phyloP scores from a whole-genome alignment of 1,140 invertebrate species.

The Gonatopus flavifemur region DNA sequence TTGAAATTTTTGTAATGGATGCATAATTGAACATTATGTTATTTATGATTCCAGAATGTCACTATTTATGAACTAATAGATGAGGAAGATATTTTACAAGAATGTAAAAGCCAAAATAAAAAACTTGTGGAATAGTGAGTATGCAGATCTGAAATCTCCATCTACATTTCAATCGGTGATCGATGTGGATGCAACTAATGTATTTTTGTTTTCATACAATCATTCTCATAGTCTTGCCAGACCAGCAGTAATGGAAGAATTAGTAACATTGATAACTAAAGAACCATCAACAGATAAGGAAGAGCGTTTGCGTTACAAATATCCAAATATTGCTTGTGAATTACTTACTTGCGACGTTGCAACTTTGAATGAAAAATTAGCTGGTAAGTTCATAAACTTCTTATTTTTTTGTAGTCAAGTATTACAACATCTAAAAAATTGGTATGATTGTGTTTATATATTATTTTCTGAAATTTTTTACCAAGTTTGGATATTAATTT shows the following conservation, averaged over 20 bases:
- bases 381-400: slow-evolving; percentile 44
- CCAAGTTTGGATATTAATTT: too few relatives aligned
- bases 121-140: slow-evolving; percentile 92
- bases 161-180: slow-evolving; percentile 7
- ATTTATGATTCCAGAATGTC: slow-evolving; percentile 72
- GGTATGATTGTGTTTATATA: too few relatives aligned
- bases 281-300: slow-evolving; percentile 80
- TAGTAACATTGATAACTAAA: slow-evolving; percentile 82
- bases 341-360: slow-evolving; percentile 87
- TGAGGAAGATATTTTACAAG: slow-evolving; percentile 92
- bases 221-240: slow-evolving; percentile 73
- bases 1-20: slow-evolving; percentile 3
- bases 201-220: slow-evolving; percentile 6
- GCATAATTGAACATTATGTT: slow-evolving; percentile 4
- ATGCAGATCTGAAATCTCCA: slow-evolving; percentile 7
- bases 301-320: slow-evolving; percentile 81
- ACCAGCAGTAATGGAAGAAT: slow-evolving; percentile 80
- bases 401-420: not conserved
- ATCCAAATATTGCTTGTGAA: slow-evolving; percentile 92
- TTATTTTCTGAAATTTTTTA: too few relatives aligned
- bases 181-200: too few relatives aligned
- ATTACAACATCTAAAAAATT: too few relatives aligned
- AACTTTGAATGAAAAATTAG: slow-evolving; percentile 81
- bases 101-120: slow-evolving; percentile 92
- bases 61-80: slow-evolving; percentile 88